phyloP scores from a whole-genome alignment of 2,888 invertebrate genomes.

The Synanthedon andrenaeformis region DNA sequence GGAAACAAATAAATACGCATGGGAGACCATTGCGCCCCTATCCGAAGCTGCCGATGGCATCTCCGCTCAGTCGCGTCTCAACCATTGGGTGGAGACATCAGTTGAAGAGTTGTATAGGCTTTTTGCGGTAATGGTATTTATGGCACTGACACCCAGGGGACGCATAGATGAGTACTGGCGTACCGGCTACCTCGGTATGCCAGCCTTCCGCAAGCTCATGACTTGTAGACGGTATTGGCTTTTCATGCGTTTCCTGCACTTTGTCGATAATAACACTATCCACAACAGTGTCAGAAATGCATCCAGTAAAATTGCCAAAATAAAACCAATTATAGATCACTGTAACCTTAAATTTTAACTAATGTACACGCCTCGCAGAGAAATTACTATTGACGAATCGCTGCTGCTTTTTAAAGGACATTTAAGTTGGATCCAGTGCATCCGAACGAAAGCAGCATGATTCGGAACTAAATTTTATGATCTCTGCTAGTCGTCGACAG shows the following conservation, averaged over 20 bases:
- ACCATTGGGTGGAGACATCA: background rate
- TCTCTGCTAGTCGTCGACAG: no score
- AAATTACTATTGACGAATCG: conserved; percentile 11
- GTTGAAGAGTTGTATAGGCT: background rate
- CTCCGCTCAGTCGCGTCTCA: background rate
- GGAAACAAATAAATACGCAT: conserved; percentile 2
- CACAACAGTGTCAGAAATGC: background rate
- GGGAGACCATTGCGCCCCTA: background rate
- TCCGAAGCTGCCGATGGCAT: background rate
- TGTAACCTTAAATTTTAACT: conserved; percentile 8
- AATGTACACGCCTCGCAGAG: no score
- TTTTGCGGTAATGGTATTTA: no score
- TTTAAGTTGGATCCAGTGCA: conserved; percentile 11
- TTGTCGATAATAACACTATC: conserved; percentile 8
- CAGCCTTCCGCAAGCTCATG: conserved; percentile 9
- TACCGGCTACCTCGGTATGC: conserved; percentile 11
- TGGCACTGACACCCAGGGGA: no score
- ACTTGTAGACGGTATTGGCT: conserved; percentile 7
- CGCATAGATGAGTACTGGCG: no score
- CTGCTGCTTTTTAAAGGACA: conserved; percentile 12
- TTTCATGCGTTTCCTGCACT: conserved; percentile 9
- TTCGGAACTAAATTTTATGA: no score
- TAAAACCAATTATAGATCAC: conserved; percentile 6
- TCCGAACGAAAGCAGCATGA: conserved; percentile 10
- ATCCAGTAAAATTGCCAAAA: conserved; percentile 8